Conservation (phyloP, 2,113 vertebrate genomes). For the Lanius collurio region DNA sequence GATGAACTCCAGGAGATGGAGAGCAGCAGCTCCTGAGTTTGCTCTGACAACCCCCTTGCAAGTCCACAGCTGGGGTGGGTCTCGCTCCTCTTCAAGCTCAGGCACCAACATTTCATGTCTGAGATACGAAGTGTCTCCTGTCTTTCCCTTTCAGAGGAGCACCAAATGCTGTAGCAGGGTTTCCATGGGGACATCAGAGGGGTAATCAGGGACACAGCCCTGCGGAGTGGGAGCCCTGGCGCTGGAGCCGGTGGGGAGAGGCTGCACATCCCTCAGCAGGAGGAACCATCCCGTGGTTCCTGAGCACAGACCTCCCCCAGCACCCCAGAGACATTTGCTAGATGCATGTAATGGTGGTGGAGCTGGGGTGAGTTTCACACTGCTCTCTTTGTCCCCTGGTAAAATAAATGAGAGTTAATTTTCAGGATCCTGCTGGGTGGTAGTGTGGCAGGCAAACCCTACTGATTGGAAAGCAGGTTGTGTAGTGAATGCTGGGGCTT, state of each 20-base stretch:
- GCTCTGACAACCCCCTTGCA: fast-evolving
- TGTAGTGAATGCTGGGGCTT: background rate
- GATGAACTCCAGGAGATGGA: fast-evolving
- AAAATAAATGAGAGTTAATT: background rate
- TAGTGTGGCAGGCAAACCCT: background rate
- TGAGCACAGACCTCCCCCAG: background rate
- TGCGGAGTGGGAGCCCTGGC: background rate
- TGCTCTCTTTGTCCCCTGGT: background rate
- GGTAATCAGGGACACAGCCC: background rate
- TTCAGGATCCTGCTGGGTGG: background rate
- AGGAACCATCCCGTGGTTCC: background rate
- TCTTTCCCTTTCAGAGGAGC: background rate
- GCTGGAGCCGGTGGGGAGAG: background rate
- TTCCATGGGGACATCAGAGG: background rate
- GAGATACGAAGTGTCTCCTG: fast-evolving
- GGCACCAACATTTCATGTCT: fast-evolving
- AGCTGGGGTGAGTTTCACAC: background rate
- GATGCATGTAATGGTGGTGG: background rate
- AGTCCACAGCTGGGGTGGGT: fast-evolving
- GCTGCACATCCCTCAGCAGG: background rate
- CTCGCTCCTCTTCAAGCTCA: fast-evolving
- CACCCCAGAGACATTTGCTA: background rate
- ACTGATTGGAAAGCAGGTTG: background rate
- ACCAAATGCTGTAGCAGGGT: background rate
- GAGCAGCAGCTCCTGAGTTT: background rate